Base-by-base conservation (phyloP, 2,113 vertebrate genomes). In the crab-eating macaque (Macaca fascicularis) region DNA sequence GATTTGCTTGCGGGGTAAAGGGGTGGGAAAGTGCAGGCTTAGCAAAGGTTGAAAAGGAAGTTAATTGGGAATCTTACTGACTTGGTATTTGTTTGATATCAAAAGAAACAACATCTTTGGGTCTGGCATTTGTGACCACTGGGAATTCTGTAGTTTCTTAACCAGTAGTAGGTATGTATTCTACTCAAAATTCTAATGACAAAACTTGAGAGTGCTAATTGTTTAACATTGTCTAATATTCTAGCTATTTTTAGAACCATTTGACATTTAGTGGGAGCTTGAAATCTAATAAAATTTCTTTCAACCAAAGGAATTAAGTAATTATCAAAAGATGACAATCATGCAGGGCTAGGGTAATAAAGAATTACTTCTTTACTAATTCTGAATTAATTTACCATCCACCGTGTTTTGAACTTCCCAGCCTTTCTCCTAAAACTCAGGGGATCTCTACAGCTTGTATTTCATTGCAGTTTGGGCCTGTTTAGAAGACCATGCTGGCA, bases 231-330 rank as follows among this genome's bases (percentile, higher is more conserved):
- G 72, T 64, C 94, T 97, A 95, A 97, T 94, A 94, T 70, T 90
- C 61, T 88, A 94, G 59, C 93, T 97, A 95, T 95, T 96, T 98
- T 96, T 96, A 93, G 92, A 95, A 82, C 76, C 70, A 78, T 92
- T 59, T 95, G 93, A 97, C 97, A 97, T 96, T 98, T 96, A 96
- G 50, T n/a, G 57, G 96, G 86, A 96, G 89, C 92, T 95, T 93
- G 88, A 96, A 96, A 93, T 94, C 82, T 94, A 98, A 94, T 95
- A 97, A 96, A 95, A 93, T 78, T 93, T 96, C 80, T 97, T 95
- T 85, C 78, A 95, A 94, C 90, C 91, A 83, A 96, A 97, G 69
- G 78, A 96, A 97, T 97, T 97, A 92, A 93, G 92, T 90, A 96
- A 97, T 97, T 96, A 84, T 95, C 67, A 81, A 80, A 97, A 96